A percentile compares a stretch with the other conserved stretches of the same genome.
Conservation (phyloP, 2,113 vertebrate species). For the Henicopernis longicauda region DNA sequence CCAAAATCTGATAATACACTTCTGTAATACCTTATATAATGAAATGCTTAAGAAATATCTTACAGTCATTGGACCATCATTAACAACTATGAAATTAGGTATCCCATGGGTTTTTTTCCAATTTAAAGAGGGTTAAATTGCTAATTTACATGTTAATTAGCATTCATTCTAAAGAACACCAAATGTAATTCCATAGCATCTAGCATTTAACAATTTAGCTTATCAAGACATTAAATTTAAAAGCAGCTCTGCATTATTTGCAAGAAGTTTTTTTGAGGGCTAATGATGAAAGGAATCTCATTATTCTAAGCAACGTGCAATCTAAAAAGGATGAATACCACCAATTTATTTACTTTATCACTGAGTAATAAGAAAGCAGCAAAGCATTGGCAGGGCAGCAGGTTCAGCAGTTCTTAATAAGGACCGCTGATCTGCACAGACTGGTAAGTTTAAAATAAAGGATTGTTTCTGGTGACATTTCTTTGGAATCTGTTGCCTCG, state of each 20-base stretch:
- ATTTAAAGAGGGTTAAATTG: slow-evolving; percentile 64
- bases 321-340: slow-evolving; percentile 31
- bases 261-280: background rate
- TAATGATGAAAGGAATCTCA: slow-evolving; percentile 48
- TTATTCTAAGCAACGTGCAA: slow-evolving; percentile 32
- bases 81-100: slow-evolving; percentile 69
- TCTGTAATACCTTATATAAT: slow-evolving; percentile 46
- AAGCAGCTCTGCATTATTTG: slow-evolving; percentile 19
- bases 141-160: slow-evolving; percentile 71
- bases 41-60: slow-evolving; percentile 59
- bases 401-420: slow-evolving; percentile 20
- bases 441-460: slow-evolving; percentile 44
- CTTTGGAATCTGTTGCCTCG: slow-evolving; percentile 36
- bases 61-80: slow-evolving; percentile 12
- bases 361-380: background rate
- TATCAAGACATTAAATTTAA: slow-evolving; percentile 55
- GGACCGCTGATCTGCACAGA: background rate
- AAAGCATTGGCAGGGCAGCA: background rate
- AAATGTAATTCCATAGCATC: slow-evolving; percentile 54
- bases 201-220: slow-evolving; percentile 60
- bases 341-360: slow-evolving; percentile 50
- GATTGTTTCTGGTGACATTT: slow-evolving; percentile 66
- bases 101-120: slow-evolving; percentile 12
- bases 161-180: slow-evolving; percentile 46
- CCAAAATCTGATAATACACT: slow-evolving; percentile 40